Percentiles rank a stretch among this genome's conserved stretches.
These are phyloP conservation scores for Leuctra nigra DNA, from an alignment of 2,888 invertebrate genomes.

Conservation along the genomic window DNA sequence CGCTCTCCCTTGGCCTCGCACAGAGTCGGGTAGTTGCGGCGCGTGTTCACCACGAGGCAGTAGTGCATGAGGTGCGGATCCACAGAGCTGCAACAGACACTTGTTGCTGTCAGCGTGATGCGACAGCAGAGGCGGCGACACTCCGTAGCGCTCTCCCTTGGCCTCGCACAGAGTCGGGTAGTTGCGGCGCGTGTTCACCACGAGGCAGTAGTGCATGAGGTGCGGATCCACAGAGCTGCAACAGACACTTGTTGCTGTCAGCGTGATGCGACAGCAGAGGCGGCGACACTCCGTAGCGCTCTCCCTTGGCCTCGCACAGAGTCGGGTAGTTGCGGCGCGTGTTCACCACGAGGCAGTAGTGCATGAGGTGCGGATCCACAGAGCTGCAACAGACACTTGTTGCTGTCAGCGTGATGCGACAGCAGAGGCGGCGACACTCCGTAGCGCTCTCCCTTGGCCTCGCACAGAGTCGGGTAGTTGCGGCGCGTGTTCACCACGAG, in stretches of 20 bases:
- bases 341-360: conserved; percentile 49
- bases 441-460: conserved; percentile 40
- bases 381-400: too few relatives aligned
- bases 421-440: conserved; percentile 37
- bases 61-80: conserved; percentile 47
- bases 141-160: conserved; percentile 38
- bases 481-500: conserved; percentile 44
- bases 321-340: conserved; percentile 41
- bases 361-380: conserved; percentile 44
- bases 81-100: conserved; percentile 42
- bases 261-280: too few relatives aligned
- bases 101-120: too few relatives aligned
- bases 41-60: conserved; percentile 46
- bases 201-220: conserved; percentile 47
- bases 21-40: conserved; percentile 42
- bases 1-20: conserved; percentile 44
- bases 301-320: conserved; percentile 44
- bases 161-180: conserved; percentile 47
- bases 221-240: conserved; percentile 45
- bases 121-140: conserved; percentile 34
- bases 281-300: conserved; percentile 36
- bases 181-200: conserved; percentile 42
- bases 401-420: too few relatives aligned
- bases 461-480: conserved; percentile 45
- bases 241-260: too few relatives aligned